phyloP scores from a whole-genome alignment of 2,888 invertebrate genomes.

The Sinodicranocentrus sp. region DNA sequence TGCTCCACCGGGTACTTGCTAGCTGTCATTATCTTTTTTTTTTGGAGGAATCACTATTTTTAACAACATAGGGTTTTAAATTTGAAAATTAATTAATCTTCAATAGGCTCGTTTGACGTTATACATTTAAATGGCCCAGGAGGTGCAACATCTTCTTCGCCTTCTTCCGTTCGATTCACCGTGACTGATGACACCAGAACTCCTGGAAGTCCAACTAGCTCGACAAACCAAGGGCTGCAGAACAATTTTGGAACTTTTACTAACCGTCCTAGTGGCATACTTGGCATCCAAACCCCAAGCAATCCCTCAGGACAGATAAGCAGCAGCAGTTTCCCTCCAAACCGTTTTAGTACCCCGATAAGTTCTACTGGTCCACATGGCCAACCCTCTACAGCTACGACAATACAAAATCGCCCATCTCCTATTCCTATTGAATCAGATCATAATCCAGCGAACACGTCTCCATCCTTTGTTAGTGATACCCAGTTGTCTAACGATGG shows the following conservation, averaged over 20 bases:
- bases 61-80: too few species aligned
- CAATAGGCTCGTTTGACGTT: constrained; percentile 49
- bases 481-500: constrained; percentile 5
- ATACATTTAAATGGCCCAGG: constrained; percentile 44
- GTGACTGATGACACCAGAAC: background rate
- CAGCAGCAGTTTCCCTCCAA: background rate
- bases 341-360: background rate
- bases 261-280: too few species aligned
- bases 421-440: too few species aligned
- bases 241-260: background rate
- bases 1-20: constrained; percentile 10
- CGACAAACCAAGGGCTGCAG: background rate
- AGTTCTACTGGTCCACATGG: background rate
- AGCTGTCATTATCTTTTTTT: too few species aligned
- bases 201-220: background rate
- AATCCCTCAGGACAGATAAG: too few species aligned
- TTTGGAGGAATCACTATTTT: too few species aligned
- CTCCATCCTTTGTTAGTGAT: background rate
- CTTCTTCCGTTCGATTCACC: constrained; percentile 24
- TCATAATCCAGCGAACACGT: too few species aligned
- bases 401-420: background rate
- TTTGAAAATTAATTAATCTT: background rate
- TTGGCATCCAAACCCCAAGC: too few species aligned
- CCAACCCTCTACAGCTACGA: background rate
- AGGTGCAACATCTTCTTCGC: constrained; percentile 1